Evolutionary conservation across 2,888 invertebrate species (phyloP), one percentile per base, ranked within the genome.

Genomic region (Melinaea menophilus): DNA sequence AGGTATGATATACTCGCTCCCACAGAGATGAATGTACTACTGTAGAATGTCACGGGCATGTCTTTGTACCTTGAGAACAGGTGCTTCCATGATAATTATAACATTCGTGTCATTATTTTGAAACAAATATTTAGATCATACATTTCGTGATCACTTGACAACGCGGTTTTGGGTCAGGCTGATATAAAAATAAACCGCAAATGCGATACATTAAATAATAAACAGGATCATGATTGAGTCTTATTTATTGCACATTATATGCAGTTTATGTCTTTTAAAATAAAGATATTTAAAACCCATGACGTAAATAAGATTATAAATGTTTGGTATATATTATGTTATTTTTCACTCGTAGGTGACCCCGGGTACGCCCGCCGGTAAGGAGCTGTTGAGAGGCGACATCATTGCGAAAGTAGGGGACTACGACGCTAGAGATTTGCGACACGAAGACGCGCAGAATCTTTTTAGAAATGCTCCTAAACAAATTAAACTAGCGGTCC

Each of bases 361-460:
- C 77, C 93, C 94, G 64, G 96, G 96, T 70, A 95, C 95, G 69
- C 97, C 97, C 2, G 94, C 96, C n/a, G 95, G 95, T 75, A 95
- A 95, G 60, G 95, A 95, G 76, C 93, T 98, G 72, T 93, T 95
- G 73, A 93, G 96, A 71, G 98, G 98, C 72, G 98, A 98, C 90
- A 94, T 98, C 78, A 95, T 98, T 78, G 93, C 95, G 73, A 96
- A 97, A 90, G 95, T 98, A 75, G 95, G 95, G 81, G 96, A 96
- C 81, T 96, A 96, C 87, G 97, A 98, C 88, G 94, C 96, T 56
- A 92, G 96, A 67, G 95, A 96, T 80, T 92, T 98, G 78, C 93
- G 96, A 76, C 98, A 98, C 80, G 95, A 96, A 82, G 97, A 97
- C 88, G 98, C 98, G 62, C 96, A 97, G 88, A 95, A 94, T 81